phyloP scores from a whole-genome alignment of 2,888 invertebrate genomes.

The Mimachlamys varia region DNA sequence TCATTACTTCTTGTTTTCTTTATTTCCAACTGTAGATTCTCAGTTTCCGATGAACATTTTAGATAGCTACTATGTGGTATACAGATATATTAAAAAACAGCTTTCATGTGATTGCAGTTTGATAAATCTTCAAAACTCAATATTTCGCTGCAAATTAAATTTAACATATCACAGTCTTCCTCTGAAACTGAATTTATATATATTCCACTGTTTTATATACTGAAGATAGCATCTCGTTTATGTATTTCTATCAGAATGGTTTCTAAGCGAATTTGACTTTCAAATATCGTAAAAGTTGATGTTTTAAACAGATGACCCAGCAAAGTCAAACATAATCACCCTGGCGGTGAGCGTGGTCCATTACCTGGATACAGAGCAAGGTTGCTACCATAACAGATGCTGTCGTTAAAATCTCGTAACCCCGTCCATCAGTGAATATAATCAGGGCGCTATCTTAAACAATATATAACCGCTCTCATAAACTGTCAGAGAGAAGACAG shows the following conservation, averaged over 20 bases:
- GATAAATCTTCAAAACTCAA: no score
- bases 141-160: no score
- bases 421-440: not conserved
- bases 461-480: slow-evolving; percentile 2
- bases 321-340: not conserved
- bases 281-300: not conserved
- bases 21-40: no score
- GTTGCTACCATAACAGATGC: not conserved
- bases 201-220: no score
- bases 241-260: not conserved
- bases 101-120: no score
- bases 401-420: slow-evolving; percentile 28
- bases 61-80: no score
- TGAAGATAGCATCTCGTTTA: no score
- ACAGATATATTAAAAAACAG: no score
- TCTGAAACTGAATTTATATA: no score
- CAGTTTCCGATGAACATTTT: no score
- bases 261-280: not conserved
- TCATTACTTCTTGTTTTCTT: no score
- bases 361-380: not conserved
- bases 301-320: not conserved
- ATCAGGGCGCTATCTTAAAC: not conserved
- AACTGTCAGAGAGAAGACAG: not conserved
- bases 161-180: no score
- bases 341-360: not conserved